phyloP scores from a whole-genome alignment of 2,113 vertebrate genomes.

The Lathamus discolor region DNA sequence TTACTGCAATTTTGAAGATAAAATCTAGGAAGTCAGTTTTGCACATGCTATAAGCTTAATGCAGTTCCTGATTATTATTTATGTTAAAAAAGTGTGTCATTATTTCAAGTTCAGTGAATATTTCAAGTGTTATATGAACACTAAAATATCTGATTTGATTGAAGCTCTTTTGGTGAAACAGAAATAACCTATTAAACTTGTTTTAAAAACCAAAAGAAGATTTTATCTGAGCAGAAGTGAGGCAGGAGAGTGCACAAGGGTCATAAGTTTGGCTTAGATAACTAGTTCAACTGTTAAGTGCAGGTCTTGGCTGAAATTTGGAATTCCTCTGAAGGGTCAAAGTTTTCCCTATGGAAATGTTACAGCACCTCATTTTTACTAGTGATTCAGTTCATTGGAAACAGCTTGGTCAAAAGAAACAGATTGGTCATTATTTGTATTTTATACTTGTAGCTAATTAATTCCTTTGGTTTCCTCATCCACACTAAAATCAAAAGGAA shows the following conservation, averaged over 20 bases:
- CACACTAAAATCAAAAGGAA: not conserved
- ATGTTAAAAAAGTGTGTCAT: not conserved
- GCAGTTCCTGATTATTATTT: not conserved
- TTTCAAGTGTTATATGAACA: not conserved
- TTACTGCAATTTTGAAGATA: not conserved
- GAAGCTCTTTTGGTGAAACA: not conserved
- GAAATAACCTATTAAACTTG: not conserved
- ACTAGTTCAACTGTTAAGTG: not conserved
- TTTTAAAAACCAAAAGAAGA: not conserved
- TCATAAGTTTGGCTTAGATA: not conserved
- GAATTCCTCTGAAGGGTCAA: not conserved
- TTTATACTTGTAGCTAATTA: not conserved
- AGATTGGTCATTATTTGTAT: not conserved
- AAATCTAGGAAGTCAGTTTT: not conserved
- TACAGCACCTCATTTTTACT: not conserved
- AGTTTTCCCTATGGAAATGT: not conserved
- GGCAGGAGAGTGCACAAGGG: not conserved
- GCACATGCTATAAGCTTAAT: not conserved
- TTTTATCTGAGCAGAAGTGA: not conserved
- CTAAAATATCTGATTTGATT: not conserved
- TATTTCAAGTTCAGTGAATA: not conserved
- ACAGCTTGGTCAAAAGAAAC: not conserved
- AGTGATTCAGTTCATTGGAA: not conserved
- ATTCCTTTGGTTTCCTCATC: not conserved
- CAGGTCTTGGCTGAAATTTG: not conserved